These are phyloP conservation scores for Mormyrus hasselquistii DNA, from an alignment of 2,797 vertebrate species.

Conservation along the genomic window DNA sequence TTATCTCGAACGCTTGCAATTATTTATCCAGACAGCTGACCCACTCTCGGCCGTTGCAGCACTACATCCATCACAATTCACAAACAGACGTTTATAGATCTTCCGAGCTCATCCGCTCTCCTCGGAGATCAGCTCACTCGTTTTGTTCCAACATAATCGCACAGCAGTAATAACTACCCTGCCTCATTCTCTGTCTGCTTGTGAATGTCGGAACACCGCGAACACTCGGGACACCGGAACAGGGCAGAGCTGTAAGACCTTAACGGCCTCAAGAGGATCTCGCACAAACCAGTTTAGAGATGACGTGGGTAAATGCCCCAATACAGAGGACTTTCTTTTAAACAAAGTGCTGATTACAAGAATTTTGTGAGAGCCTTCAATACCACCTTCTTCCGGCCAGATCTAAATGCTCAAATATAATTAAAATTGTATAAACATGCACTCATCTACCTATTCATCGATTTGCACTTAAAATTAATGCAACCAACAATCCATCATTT, in stretches of 20 bases:
- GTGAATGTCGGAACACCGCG: neutral
- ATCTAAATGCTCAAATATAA: neutral
- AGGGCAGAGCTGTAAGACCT: neutral
- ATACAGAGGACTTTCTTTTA: neutral
- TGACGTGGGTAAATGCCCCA: neutral
- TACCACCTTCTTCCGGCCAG: neutral
- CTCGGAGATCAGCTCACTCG: neutral
- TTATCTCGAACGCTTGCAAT: constrained; percentile 26
- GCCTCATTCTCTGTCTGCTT: neutral
- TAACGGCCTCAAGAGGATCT: neutral
- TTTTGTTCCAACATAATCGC: neutral
- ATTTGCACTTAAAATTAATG: neutral
- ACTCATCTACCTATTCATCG: neutral
- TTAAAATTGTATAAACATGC: neutral
- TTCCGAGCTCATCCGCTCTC: neutral
- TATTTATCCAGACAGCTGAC: neutral
- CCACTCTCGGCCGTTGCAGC: neutral
- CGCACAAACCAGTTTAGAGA: neutral
- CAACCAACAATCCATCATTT: neutral
- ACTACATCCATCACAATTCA: constrained; percentile 17
- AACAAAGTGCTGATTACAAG: neutral
- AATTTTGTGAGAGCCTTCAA: neutral
- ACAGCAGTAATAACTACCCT: neutral
- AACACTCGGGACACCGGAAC: neutral
- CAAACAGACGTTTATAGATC: constrained; percentile 19